A percentile compares a stretch with the other conserved stretches of the same genome.
Evolutionary conservation across 2,797 vertebrate species (phyloP).

Genomic region (Phrynocephalus vlangalii): DNA sequence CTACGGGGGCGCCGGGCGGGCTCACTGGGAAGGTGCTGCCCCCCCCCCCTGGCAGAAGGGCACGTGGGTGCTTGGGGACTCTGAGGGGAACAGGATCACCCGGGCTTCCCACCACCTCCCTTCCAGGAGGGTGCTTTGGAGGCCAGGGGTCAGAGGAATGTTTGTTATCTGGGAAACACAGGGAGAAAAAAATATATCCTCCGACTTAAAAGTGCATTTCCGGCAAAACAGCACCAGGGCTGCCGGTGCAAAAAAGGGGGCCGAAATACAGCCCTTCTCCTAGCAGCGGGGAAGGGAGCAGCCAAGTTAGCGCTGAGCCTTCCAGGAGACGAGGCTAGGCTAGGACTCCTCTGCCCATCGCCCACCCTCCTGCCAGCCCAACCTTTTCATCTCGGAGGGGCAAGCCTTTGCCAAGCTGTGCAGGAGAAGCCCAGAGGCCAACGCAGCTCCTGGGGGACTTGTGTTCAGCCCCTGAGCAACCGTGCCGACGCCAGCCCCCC

Average conservation of each 20-base stretch:
- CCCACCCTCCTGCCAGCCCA: too few species aligned
- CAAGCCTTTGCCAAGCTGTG: too few species aligned
- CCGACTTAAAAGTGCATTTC: slow-evolving; percentile 16
- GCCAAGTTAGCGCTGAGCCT: too few species aligned
- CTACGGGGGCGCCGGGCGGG: neutral
- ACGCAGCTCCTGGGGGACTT: too few species aligned
- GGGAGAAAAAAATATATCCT: neutral
- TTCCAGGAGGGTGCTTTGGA: neutral
- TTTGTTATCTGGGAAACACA: slow-evolving; percentile 23
- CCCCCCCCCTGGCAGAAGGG: neutral
- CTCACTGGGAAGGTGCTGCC: neutral
- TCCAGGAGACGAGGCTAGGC: neutral
- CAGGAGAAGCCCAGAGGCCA: too few species aligned
- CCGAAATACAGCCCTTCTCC: neutral
- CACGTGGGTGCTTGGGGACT: neutral
- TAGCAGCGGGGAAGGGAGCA: neutral
- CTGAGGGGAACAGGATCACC: neutral
- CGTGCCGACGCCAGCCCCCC: too few species aligned
- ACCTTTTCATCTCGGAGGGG: too few species aligned
- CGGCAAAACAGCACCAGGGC: slow-evolving; percentile 29
- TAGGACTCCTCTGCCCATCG: neutral
- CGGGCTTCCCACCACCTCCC: too few species aligned
- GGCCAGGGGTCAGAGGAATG: slow-evolving; percentile 27
- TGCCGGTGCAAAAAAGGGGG: neutral
- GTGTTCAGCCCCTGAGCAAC: too few species aligned